Percentiles rank a stretch among this genome's conserved stretches.
Evolutionary conservation across 2,888 invertebrate genomes (phyloP).

Genomic region (Drosophila meridionalis): DNA sequence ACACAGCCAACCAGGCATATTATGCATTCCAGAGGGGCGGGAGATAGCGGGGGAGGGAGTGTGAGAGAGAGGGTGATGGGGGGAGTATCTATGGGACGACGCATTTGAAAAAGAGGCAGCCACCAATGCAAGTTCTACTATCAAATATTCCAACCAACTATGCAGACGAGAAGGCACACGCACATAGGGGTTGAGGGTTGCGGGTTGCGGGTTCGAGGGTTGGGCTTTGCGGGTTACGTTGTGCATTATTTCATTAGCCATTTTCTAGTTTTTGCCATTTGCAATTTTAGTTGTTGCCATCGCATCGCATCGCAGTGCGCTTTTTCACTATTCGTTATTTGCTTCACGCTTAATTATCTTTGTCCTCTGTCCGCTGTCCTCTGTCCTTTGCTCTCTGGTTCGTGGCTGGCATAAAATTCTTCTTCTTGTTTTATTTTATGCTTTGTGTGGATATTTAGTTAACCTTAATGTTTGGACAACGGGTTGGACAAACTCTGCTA

Average conservation of each 20-base stretch:
- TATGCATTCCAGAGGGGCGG: constrained; percentile 6
- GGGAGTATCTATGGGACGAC: constrained; percentile 20
- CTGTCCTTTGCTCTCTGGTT: constrained; percentile 8
- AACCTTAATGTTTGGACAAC: background rate
- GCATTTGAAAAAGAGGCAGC: background rate
- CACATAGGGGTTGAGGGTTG: background rate
- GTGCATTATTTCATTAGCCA: constrained; percentile 53
- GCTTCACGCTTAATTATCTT: constrained; percentile 51
- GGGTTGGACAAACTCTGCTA: background rate
- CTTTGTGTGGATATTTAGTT: background rate
- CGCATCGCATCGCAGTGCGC: constrained; percentile 21
- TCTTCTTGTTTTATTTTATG: background rate
- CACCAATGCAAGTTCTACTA: background rate
- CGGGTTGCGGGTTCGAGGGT: background rate
- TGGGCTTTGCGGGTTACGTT: background rate
- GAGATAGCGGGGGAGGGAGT: background rate
- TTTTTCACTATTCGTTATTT: constrained; percentile 26
- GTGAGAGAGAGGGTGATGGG: background rate
- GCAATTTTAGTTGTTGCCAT: constrained; percentile 39
- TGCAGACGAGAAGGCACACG: constrained; percentile 18
- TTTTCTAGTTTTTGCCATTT: constrained; percentile 37
- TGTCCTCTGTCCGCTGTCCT: constrained; percentile 26
- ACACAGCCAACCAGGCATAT: constrained; percentile 11
- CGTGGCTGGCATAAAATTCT: constrained; percentile 17
- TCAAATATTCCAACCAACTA: constrained; percentile 31